These are phyloP conservation scores for Apistogramma diplotaenia DNA, from an alignment of 2,113 vertebrate species.

Conservation along the genomic window DNA sequence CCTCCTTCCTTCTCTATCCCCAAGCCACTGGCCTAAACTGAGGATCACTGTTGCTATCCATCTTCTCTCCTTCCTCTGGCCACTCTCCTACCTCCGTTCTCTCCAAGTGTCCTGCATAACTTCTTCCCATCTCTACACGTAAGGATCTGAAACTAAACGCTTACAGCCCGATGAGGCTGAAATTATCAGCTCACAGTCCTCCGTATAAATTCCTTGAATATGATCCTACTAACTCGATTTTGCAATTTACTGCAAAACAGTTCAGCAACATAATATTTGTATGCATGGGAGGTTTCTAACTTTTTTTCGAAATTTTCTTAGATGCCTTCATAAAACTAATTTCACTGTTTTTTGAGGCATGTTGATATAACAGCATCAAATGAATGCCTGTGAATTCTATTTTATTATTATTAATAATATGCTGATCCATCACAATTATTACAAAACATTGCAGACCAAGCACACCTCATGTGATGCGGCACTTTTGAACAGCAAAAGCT, in stretches of 20 bases:
- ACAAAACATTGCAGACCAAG: no score
- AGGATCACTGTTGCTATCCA: not conserved
- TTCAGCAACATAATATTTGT: not conserved
- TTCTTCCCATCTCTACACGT: conserved; percentile 8
- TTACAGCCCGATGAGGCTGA: conserved; percentile 12
- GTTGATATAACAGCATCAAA: not conserved
- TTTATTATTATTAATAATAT: no score
- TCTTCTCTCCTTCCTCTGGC: not conserved
- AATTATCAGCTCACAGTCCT: conserved; percentile 25
- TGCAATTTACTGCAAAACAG: not conserved
- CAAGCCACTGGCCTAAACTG: not conserved
- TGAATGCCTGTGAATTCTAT: no score
- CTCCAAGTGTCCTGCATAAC: not conserved
- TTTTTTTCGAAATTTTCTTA: not conserved
- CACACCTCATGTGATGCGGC: no score
- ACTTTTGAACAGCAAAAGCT: not conserved
- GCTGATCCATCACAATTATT: no score
- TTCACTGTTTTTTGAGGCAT: not conserved
- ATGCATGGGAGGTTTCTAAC: not conserved
- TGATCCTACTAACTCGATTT: not conserved
- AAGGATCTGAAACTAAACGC: conserved; percentile 1
- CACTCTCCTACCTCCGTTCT: not conserved
- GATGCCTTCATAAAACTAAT: not conserved
- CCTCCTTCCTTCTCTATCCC: conserved; percentile 6
- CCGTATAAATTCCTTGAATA: conserved; percentile 11